These are phyloP conservation scores for Aegotheles bennettii DNA, from an alignment of 2,113 vertebrate species.

Conservation along the genomic window DNA sequence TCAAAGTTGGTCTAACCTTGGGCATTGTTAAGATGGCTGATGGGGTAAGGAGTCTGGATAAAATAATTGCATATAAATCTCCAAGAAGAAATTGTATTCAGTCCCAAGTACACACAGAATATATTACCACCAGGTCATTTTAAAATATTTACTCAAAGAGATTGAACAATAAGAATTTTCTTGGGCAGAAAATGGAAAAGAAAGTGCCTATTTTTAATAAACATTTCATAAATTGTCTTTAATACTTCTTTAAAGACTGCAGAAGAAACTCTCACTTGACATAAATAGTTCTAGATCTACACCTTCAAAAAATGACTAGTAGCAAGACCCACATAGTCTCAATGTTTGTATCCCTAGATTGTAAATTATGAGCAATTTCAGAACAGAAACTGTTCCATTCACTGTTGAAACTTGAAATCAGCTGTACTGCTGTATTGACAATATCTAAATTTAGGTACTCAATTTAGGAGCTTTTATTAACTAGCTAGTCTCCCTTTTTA, in stretches of 20 bases:
- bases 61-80: conserved; percentile 56
- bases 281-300: background rate
- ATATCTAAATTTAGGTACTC: background rate
- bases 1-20: conserved; percentile 48
- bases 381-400: background rate
- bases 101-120: conserved; percentile 37
- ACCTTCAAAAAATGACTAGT: background rate
- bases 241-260: background rate
- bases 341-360: background rate
- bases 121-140: conserved; percentile 28
- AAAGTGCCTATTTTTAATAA: background rate
- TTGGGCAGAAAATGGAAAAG: background rate
- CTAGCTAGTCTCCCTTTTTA: background rate
- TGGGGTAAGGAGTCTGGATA: conserved; percentile 3
- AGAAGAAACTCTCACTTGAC: background rate
- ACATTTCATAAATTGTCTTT: background rate
- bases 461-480: background rate
- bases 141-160: conserved; percentile 1
- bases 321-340: background rate
- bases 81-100: conserved; percentile 50
- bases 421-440: background rate
- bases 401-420: background rate
- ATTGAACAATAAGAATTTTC: conserved; percentile 5
- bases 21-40: conserved; percentile 24
- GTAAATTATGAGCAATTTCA: background rate